Percentiles rank a stretch among this genome's conserved stretches.
phyloP scores from a whole-genome alignment of 2,888 invertebrate genomes.

The Cyclophora punctaria region DNA sequence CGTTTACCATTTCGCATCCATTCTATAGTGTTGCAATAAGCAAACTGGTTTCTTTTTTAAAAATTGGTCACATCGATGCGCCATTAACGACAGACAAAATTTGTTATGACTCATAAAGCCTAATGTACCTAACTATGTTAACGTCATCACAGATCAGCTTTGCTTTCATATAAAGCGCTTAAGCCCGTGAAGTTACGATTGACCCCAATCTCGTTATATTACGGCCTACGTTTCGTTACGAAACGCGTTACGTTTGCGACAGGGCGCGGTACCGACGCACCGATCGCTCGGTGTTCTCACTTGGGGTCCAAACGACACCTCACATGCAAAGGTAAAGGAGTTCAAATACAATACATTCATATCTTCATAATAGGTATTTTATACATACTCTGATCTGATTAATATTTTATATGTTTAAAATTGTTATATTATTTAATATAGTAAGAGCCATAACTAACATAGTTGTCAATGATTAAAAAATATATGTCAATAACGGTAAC shows the following conservation, averaged over 20 bases:
- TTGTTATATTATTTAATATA: background rate
- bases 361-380: background rate
- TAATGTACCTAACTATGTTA: slow-evolving; percentile 62
- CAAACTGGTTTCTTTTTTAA: slow-evolving; percentile 19
- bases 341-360: background rate
- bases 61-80: slow-evolving; percentile 34
- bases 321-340: slow-evolving; percentile 13
- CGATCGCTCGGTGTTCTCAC: too few species aligned
- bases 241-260: background rate
- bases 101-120: slow-evolving; percentile 45
- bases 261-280: too few species aligned
- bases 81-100: slow-evolving; percentile 31
- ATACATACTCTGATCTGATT: background rate
- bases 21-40: slow-evolving; percentile 35
- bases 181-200: slow-evolving; percentile 42
- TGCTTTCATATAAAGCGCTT: slow-evolving; percentile 52
- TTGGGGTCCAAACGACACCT: slow-evolving; percentile 19
- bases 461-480: background rate
- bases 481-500: background rate
- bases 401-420: background rate
- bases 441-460: background rate
- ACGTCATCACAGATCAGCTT: slow-evolving; percentile 72
- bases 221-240: background rate
- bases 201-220: slow-evolving; percentile 5
- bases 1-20: slow-evolving; percentile 14